Evolutionary conservation across 2,113 vertebrate genomes (phyloP).

Genomic region (Eptatretus burgeri): DNA sequence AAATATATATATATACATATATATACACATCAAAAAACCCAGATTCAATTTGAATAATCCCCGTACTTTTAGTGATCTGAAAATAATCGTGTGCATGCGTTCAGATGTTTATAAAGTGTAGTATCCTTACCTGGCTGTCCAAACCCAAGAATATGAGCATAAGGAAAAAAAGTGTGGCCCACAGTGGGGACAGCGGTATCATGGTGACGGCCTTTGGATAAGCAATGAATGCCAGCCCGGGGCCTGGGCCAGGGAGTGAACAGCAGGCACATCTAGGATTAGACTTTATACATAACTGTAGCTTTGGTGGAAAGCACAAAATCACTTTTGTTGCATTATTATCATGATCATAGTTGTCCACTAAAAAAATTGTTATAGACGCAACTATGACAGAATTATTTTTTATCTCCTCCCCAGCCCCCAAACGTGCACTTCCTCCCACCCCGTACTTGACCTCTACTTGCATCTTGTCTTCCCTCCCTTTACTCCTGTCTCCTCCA

Average conservation of each 20-base stretch:
- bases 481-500: neutral
- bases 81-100: too few species aligned
- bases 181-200: constrained; percentile 69
- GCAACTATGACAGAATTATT: too few species aligned
- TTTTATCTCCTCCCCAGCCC: neutral
- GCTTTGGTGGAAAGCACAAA: too few species aligned
- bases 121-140: constrained; percentile 47
- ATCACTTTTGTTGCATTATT: too few species aligned
- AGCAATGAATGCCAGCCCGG: constrained; percentile 80
- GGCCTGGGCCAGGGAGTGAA: constrained; percentile 21
- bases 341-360: too few species aligned
- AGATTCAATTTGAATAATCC: too few species aligned
- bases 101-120: neutral
- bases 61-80: too few species aligned
- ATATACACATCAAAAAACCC: too few species aligned
- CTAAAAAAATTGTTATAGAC: too few species aligned
- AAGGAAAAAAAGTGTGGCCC: constrained; percentile 72
- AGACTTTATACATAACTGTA: too few species aligned
- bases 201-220: constrained; percentile 84
- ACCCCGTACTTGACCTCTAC: neutral
- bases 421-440: neutral
- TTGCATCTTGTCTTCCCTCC: neutral
- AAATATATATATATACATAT: too few species aligned
- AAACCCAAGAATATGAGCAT: constrained; percentile 69
- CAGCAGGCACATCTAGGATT: too few species aligned